Evolutionary conservation across 2,113 vertebrate genomes (phyloP), one percentile per base, ranked within the genome.

Genomic region (Bufo bufo): DNA sequence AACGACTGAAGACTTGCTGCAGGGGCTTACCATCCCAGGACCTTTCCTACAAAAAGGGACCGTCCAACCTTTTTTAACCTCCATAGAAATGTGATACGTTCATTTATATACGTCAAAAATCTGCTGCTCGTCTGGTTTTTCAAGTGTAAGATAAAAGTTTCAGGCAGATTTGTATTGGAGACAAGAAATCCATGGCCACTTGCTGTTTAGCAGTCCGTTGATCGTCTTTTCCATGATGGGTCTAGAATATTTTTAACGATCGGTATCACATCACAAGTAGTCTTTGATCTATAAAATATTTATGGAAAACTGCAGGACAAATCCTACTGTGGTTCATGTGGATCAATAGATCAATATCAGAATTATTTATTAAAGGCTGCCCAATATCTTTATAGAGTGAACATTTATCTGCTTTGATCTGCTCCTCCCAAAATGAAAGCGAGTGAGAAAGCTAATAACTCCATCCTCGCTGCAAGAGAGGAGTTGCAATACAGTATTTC

Each of bases 291-390:
- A 43, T 71, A 71, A 33, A 71, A 33, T 71, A 71, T 71, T 71
- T 71, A 71, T 43, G 17, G 23, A 12, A 71, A 4, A 11, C 66
- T 71, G 66, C 66, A 43, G 23, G 74, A 17, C 47, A 4, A 20
- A 12, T 77, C 50, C 49, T 12, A 54, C 50, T 5, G 19, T 23
- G 50, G 75, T n/a, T 78, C 19, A 23, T 20, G 10, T 78, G 49
- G 47, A 50, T 77, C 74, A 77, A 50, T 49, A 52, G 3, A 77
- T 77, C 66, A 71, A 71, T 71, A 71, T 71, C 74, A 52, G 74
- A 50, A 52, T 77, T n/a, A 77, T 77, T 77, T 77, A 75, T 75
- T 75, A 49, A 75, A 75, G n/a, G 13, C 72, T 19, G 16, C 10
- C 7, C 6, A 49, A 17, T 47, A 19, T 6, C 43, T 75, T 49